Percentiles rank a stretch among this genome's conserved stretches.
phyloP scores from a whole-genome alignment of 2,888 invertebrate species.

The Caenorhabditis becei region DNA sequence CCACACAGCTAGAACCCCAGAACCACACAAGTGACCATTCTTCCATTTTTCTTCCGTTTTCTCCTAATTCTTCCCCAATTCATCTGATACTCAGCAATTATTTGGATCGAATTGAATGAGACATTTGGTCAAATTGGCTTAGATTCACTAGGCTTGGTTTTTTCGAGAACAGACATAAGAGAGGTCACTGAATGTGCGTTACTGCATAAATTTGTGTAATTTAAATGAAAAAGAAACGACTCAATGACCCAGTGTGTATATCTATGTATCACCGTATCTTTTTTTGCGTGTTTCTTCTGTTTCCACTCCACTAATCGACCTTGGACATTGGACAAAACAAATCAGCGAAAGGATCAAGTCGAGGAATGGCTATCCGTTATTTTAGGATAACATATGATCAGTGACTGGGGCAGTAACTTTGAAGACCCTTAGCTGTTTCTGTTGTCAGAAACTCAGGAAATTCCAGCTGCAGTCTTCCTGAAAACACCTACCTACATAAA shows the following conservation, averaged over 20 bases:
- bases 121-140: constrained; percentile 60
- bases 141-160: too few species aligned
- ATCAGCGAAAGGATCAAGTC: constrained; percentile 11
- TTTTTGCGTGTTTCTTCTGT: not conserved
- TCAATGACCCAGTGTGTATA: constrained; percentile 10
- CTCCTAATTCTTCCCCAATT: constrained; percentile 14
- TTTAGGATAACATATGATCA: not conserved
- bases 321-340: constrained; percentile 21
- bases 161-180: not conserved
- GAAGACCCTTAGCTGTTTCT: too few species aligned
- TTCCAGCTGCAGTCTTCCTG: too few species aligned
- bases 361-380: constrained; percentile 1
- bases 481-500: too few species aligned
- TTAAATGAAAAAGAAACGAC: constrained; percentile 5
- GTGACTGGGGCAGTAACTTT: too few species aligned
- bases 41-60: constrained; percentile 26
- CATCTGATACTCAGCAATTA: constrained; percentile 59
- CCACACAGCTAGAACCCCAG: constrained; percentile 5
- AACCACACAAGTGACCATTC: constrained; percentile 35
- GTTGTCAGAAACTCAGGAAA: constrained; percentile 9
- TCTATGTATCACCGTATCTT: constrained; percentile 27
- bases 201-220: too few species aligned
- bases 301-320: constrained; percentile 7
- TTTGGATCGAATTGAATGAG: constrained; percentile 41
- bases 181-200: too few species aligned